phyloP scores from a whole-genome alignment of 2,888 invertebrate species.

The Amblyjoppa fuscipennis region DNA sequence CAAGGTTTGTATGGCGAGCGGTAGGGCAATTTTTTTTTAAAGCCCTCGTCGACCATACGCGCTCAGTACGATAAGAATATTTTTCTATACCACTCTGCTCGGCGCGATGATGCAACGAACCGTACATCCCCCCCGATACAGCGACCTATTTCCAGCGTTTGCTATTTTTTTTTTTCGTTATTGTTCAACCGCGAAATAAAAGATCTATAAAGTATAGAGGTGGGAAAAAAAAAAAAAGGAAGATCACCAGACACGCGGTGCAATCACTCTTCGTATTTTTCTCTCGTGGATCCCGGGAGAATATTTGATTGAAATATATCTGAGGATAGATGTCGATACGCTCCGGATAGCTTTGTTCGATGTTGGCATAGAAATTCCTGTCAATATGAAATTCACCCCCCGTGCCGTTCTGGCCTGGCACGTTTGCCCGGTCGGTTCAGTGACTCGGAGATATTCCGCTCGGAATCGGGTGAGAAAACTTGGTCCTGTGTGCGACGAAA shows the following conservation, averaged over 20 bases:
- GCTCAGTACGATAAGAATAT: slow-evolving; percentile 34
- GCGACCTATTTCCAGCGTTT: neutral
- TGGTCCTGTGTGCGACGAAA: slow-evolving; percentile 15
- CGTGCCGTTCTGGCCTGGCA: neutral
- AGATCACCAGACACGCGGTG: neutral
- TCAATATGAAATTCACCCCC: neutral
- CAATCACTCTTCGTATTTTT: neutral
- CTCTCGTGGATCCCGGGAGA: neutral
- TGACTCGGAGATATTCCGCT: slow-evolving; percentile 44
- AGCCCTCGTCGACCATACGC: slow-evolving; percentile 27
- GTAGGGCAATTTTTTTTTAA: slow-evolving; percentile 17
- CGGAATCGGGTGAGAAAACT: slow-evolving; percentile 52
- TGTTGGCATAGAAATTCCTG: neutral
- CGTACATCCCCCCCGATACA: slow-evolving; percentile 31
- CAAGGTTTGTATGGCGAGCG: neutral
- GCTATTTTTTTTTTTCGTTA: neutral
- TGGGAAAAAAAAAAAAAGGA: neutral
- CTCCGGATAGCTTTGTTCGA: slow-evolving; percentile 23
- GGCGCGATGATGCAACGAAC: slow-evolving; percentile 20
- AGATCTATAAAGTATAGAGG: neutral
- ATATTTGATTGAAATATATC: slow-evolving; percentile 32
- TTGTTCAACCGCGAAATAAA: slow-evolving; percentile 3
- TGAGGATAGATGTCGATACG: slow-evolving; percentile 25
- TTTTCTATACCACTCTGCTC: slow-evolving; percentile 16
- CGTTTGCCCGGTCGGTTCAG: slow-evolving; percentile 44